Base-by-base conservation (phyloP, 2,888 invertebrate species). In the Drosophila kanekoi region DNA sequence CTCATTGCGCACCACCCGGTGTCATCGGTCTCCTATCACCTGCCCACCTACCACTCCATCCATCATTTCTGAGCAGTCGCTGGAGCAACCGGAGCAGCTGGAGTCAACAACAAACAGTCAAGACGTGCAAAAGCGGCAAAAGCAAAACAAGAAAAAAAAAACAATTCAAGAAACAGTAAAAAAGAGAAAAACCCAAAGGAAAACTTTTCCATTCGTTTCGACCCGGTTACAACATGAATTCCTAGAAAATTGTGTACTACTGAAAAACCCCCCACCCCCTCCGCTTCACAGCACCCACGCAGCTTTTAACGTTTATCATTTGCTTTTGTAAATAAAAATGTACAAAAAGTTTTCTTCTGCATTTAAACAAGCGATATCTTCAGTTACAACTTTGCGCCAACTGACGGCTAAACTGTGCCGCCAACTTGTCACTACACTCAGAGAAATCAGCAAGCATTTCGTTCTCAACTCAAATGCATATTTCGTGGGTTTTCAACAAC, bases 41-140 rank as follows among this genome's bases (percentile, higher is more conserved):
- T 89, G 63, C 90, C 90, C 52, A 66, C 74, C 56, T 79, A 85
- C 67, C 90, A 90, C 20, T 83, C 91, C 20, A 67, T 83, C 18
- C 91, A 91, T 79, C 87, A 90, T 43, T 86, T 72, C 73, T 84
- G 83, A 65, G 13, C 16, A 52, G n/a, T 18, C 49, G 37, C 43
- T 52, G 47, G 18, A 41, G 33, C 48, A 49, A 2, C 35, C 18
- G 18, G 35, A 20, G 37, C 41, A 57, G 14, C 47, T 59, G 56
- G 32, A 44, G 38, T 45, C 54, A 51, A 11, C 37, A 56, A 40
- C 56, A 75, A 45, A 45, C 59, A 69, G 41, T 61, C 60, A 70
- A 41, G 58, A 38, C 40, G 38, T 51, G 16, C 23, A 51, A 16
- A 40, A 40, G 14, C 40, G 37, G 61, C 45, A 53, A 48, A 45